phyloP scores from a whole-genome alignment of 2,797 vertebrate genomes.

The Leptoclinus maculatus region DNA sequence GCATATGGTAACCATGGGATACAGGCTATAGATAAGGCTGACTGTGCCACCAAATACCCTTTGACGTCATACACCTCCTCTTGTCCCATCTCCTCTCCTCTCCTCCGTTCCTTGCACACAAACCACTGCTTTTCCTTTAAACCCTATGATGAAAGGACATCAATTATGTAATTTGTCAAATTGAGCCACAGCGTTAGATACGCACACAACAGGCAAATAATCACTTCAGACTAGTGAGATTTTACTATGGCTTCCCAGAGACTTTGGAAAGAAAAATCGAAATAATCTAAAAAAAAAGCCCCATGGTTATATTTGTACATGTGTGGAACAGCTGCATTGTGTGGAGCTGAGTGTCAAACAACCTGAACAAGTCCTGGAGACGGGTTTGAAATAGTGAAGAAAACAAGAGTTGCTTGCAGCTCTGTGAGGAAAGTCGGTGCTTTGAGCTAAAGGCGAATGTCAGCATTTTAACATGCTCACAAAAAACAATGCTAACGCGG shows the following conservation, averaged over 20 bases:
- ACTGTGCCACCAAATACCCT: conserved; percentile 61
- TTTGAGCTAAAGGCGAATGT: not conserved
- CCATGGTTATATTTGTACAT: too few species aligned
- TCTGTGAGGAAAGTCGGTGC: not conserved
- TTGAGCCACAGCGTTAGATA: not conserved
- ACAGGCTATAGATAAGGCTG: conserved; percentile 66
- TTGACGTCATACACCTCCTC: conserved; percentile 66
- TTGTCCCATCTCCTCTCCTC: conserved; percentile 6
- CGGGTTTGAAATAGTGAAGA: not conserved
- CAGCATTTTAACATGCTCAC: not conserved
- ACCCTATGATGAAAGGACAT: not conserved
- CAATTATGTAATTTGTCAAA: not conserved
- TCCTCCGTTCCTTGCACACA: not conserved
- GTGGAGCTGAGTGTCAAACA: not conserved
- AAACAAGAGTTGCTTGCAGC: not conserved
- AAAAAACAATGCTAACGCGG: not conserved
- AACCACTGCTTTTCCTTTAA: not conserved
- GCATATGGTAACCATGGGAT: conserved; percentile 83
- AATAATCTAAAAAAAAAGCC: not conserved
- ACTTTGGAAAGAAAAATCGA: not conserved
- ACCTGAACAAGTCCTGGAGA: not conserved
- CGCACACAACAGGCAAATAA: not conserved
- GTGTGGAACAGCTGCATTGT: not conserved
- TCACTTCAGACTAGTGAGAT: not conserved
- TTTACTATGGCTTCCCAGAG: not conserved